These are phyloP conservation scores for Druon quercuslanigerum DNA, from an alignment of 1,140 invertebrate genomes.

Conservation along the genomic window DNA sequence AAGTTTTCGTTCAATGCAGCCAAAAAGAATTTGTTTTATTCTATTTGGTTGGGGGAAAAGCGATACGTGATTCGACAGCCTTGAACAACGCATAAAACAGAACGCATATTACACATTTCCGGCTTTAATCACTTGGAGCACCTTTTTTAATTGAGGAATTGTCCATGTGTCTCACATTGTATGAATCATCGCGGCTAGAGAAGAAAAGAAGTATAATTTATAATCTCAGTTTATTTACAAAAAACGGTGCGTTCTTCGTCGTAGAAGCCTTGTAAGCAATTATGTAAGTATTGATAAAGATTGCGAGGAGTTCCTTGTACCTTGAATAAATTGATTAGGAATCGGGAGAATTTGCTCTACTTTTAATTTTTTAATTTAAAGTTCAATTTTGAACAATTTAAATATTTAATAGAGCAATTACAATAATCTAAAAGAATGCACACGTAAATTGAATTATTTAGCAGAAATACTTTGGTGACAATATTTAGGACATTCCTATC, in stretches of 20 bases:
- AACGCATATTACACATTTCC: slow-evolving; percentile 26
- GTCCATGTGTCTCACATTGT: slow-evolving; percentile 1
- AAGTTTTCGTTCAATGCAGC: no score
- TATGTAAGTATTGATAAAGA: neutral
- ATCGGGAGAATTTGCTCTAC: neutral
- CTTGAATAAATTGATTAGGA: slow-evolving; percentile 8
- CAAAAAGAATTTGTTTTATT: no score
- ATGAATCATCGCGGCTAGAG: neutral
- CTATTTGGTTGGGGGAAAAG: slow-evolving; percentile 10
- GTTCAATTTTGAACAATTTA: neutral
- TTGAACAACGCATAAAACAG: slow-evolving; percentile 42
- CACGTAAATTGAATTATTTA: no score
- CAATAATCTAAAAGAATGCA: no score
- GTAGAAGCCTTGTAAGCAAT: slow-evolving; percentile 32
- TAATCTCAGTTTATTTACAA: slow-evolving; percentile 28
- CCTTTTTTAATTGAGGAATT: slow-evolving; percentile 25
- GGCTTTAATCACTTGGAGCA: slow-evolving; percentile 38
- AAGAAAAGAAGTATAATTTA: slow-evolving; percentile 19
- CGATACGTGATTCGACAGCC: slow-evolving; percentile 43
- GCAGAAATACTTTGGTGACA: no score
- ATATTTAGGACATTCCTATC: no score
- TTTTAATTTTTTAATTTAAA: neutral
- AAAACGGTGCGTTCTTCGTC: slow-evolving; percentile 20
- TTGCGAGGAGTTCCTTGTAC: neutral
- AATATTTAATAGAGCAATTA: no score